These are phyloP conservation scores for Trididemnum nubilum DNA, from an alignment of 23 tunicate genomes.

Conservation along the genomic window DNA sequence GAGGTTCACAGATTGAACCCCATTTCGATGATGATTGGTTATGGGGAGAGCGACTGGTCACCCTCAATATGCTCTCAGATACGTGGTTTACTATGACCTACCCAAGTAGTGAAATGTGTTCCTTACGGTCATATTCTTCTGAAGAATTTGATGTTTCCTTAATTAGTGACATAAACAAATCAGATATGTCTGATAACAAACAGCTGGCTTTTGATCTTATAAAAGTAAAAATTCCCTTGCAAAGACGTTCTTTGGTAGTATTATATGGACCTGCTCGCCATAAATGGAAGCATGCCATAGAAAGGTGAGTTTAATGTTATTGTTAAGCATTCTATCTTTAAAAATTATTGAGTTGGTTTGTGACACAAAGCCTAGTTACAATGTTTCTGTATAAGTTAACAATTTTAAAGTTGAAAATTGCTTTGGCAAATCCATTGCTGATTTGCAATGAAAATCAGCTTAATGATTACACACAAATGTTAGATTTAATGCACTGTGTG, in stretches of 20 bases:
- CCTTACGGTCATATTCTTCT: not conserved
- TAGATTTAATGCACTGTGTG: no score
- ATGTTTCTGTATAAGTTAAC: no score
- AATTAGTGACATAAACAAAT: not conserved
- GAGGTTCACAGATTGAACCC: conserved; percentile 90
- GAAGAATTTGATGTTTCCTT: not conserved
- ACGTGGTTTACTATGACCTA: conserved; percentile 77
- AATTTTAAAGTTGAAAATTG: no score
- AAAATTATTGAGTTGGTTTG: no score
- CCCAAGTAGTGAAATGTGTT: not conserved
- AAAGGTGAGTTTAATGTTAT: conserved; percentile 60
- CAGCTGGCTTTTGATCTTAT: not conserved
- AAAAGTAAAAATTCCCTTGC: conserved; percentile 63
- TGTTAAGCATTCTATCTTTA: no score
- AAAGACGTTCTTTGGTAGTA: conserved; percentile 57
- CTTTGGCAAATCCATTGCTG: no score
- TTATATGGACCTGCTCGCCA: conserved; percentile 74
- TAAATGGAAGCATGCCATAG: conserved; percentile 86
- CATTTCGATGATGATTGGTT: conserved; percentile 98
- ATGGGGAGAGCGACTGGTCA: conserved; percentile 88
- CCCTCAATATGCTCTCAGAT: conserved; percentile 77
- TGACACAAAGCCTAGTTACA: no score
- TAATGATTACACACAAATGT: no score
- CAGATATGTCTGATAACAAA: not conserved
- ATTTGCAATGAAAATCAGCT: no score